Conservation (phyloP, 92 coral and sea anemone genomes). For the Epizoanthus stellaris region DNA sequence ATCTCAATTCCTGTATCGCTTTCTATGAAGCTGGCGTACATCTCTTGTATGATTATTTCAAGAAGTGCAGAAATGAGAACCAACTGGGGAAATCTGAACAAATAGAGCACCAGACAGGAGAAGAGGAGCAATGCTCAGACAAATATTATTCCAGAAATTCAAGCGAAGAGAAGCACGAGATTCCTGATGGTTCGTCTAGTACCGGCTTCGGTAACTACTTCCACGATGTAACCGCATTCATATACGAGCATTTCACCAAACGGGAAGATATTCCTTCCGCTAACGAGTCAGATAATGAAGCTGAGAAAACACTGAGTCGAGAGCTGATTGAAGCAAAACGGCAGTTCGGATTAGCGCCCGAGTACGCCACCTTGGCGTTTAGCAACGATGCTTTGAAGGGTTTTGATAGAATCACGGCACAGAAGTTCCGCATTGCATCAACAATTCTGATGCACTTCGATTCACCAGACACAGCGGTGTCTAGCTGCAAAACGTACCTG, state of each 20-base stretch:
- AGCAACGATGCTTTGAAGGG: constrained; percentile 37
- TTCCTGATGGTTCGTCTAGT: too few species aligned
- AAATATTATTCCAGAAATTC: neutral
- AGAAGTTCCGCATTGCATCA: constrained; percentile 44
- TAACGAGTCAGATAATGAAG: too few species aligned
- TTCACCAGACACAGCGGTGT: neutral
- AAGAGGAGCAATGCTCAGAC: neutral
- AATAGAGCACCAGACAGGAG: neutral
- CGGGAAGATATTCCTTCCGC: too few species aligned
- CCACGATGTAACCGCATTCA: neutral
- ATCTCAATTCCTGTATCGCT: constrained; percentile 36
- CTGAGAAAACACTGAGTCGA: neutral
- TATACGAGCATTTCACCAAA: too few species aligned
- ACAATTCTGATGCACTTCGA: constrained; percentile 23
- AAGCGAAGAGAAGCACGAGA: neutral
- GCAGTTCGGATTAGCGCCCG: constrained; percentile 32
- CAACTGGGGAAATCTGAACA: too few species aligned
- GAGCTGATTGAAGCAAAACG: constrained; percentile 28
- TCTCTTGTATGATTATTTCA: constrained; percentile 30
- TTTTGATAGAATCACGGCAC: constrained; percentile 39
- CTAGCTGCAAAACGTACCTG: constrained; percentile 35
- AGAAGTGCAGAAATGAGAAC: neutral
- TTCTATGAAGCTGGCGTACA: constrained; percentile 31
- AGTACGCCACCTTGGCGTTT: constrained; percentile 42
- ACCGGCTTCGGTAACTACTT: neutral